These are phyloP conservation scores for Hycleus cichorii DNA, from an alignment of 1,140 invertebrate species.

Conservation along the genomic window DNA sequence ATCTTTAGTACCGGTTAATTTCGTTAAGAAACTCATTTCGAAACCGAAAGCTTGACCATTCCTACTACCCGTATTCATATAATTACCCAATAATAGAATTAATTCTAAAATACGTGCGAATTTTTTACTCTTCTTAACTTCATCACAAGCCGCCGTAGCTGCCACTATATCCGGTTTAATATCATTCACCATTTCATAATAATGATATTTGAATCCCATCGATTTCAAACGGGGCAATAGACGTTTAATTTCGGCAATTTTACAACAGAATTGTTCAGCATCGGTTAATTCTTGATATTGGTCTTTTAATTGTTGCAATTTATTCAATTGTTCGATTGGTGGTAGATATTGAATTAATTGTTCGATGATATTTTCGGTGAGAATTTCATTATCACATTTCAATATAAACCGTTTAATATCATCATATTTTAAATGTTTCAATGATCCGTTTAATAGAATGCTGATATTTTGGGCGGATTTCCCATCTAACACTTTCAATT, in stretches of 20 bases:
- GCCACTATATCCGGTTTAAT: constrained; percentile 94
- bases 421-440: constrained; percentile 83
- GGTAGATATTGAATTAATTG: constrained; percentile 85
- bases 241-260: constrained; percentile 84
- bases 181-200: constrained; percentile 76
- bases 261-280: constrained; percentile 90
- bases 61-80: constrained; percentile 89
- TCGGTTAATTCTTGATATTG: constrained; percentile 78
- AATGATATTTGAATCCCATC: constrained; percentile 83
- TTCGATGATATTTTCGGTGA: constrained; percentile 75
- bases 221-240: constrained; percentile 80
- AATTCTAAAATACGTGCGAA: constrained; percentile 86
- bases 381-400: constrained; percentile 74
- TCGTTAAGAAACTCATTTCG: constrained; percentile 92
- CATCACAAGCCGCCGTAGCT: constrained; percentile 91
- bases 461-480: constrained; percentile 94
- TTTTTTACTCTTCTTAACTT: constrained; percentile 82
- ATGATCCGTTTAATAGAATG: constrained; percentile 79
- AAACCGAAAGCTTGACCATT: constrained; percentile 93
- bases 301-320: constrained; percentile 70
- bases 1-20: constrained; percentile 92
- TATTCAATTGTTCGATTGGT: constrained; percentile 77
- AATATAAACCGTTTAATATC: constrained; percentile 80
- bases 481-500: constrained; percentile 82
- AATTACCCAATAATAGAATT: constrained; percentile 86